Base-by-base conservation (phyloP, 2,797 vertebrate genomes). In the Hyperoplus lanceolatus region DNA sequence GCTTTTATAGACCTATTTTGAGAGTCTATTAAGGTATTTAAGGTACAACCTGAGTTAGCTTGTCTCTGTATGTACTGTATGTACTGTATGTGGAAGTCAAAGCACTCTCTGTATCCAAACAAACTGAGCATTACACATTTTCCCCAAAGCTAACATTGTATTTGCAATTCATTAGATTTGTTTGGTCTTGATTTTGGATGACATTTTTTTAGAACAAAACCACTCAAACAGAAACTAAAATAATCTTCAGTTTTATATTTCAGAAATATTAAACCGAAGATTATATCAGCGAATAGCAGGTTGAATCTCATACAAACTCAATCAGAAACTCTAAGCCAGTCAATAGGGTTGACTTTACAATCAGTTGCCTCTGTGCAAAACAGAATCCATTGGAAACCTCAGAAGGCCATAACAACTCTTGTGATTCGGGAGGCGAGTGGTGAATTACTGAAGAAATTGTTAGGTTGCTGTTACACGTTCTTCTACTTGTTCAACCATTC, bases 281-380 rank as follows among this genome's bases (percentile, higher is more conserved):
- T 29, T 29, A 29, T 29, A 29, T 29, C 29, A 29, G 29, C 29
- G 29, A 29, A 29, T 29, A 29, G 42, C 21, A 18, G 21, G 9
- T 59, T 69, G 46, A 59, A 62, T 66, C 39, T 66, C 16, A 43
- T 38, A 8, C 11, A 59, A 62, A 61, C 29, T 66, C 16, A 43
- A 21, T 4, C 11, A 29, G 54, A 55, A 43, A 63, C 48, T 51
- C 8, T 57, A n/a, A 49, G 42, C 15, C 15, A 54, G 36, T 61
- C 36, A 67, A 68, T 72, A 54, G 29, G 29, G n/a, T 51, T 68
- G 12, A 58, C 49, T 76, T 65, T 46, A 61, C n/a, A 18, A 42
- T 58, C 39, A 50, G 53, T 58, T 57, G 54, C 49, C 41, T 76
- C 54, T 64, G 36, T 11, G 48, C 71, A 57, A 13, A 77, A 73